Evolutionary conservation across 2,797 vertebrate species (phyloP).

Genomic region (Fringilla coelebs): DNA sequence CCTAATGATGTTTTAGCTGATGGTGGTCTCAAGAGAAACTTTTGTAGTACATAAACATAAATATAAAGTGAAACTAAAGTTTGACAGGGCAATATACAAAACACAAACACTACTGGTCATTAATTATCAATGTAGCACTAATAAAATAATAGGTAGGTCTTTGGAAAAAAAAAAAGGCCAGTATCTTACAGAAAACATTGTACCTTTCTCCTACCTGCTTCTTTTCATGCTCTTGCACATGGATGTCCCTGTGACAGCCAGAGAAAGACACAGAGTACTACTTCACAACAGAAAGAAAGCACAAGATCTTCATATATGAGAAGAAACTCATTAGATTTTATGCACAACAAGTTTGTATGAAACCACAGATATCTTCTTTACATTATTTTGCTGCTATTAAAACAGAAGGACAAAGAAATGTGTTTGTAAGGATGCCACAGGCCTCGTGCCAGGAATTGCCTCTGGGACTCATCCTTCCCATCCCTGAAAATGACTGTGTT

Average conservation of each 20-base stretch:
- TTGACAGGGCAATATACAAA: background rate
- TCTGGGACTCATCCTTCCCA: background rate
- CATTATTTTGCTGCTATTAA: background rate
- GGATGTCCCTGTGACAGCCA: background rate
- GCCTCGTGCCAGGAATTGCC: rapidly evolving
- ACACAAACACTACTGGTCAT: background rate
- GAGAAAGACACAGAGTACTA: background rate
- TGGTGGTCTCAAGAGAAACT: background rate
- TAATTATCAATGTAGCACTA: background rate
- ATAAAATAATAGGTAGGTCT: background rate
- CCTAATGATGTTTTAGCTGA: background rate
- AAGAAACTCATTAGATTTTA: background rate
- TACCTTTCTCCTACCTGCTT: background rate
- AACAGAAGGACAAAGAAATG: background rate
- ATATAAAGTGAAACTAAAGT: background rate
- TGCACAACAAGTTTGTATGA: background rate
- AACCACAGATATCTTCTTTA: background rate
- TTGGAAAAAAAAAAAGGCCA: background rate
- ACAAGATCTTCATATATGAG: background rate
- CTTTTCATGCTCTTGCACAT: background rate
- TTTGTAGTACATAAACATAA: background rate
- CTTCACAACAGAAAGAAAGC: background rate
- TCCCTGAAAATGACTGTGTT: background rate
- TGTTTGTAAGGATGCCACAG: background rate
- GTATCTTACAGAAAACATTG: background rate